Conservation (phyloP, 1,140 invertebrate species). For the Ridgeia piscesae region DNA sequence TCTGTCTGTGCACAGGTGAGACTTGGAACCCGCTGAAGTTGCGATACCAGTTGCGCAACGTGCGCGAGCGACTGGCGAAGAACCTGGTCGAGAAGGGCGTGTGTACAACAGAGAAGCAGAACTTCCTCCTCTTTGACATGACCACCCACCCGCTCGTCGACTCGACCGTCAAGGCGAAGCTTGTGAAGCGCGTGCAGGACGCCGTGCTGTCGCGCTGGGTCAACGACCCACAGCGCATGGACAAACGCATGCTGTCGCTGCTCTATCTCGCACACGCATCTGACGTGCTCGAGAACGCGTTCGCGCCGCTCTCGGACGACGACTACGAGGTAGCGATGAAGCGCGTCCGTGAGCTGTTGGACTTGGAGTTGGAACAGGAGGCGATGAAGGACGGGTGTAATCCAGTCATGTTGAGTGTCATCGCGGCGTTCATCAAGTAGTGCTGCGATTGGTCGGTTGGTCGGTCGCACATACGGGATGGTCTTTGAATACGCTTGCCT, state of each 20-base stretch:
- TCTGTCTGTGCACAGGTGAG: slow-evolving; percentile 73
- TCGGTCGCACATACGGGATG: neutral
- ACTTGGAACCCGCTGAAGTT: slow-evolving; percentile 99
- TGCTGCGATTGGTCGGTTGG: too few species aligned
- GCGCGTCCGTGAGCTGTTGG: slow-evolving; percentile 89
- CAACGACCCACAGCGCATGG: slow-evolving; percentile 96
- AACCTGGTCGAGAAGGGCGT: slow-evolving; percentile 99
- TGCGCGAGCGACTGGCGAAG: slow-evolving; percentile 96
- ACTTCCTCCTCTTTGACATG: slow-evolving; percentile 99
- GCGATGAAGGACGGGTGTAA: slow-evolving; percentile 68
- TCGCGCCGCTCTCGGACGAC: slow-evolving; percentile 95
- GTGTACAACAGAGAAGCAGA: slow-evolving; percentile 99
- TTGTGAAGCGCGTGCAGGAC: slow-evolving; percentile 96
- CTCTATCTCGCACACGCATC: slow-evolving; percentile 95
- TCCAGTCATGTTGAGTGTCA: slow-evolving; percentile 97
- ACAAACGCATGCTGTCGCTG: slow-evolving; percentile 87
- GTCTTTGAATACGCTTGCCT: neutral
- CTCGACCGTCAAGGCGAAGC: slow-evolving; percentile 89
- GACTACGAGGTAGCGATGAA: slow-evolving; percentile 99
- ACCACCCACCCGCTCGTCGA: slow-evolving; percentile 98
- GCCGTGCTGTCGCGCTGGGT: slow-evolving; percentile 94
- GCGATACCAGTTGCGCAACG: slow-evolving; percentile 97
- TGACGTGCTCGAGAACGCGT: slow-evolving; percentile 99
- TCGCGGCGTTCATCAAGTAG: slow-evolving; percentile 95
- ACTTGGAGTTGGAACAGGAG: slow-evolving; percentile 95